Evolutionary conservation across 92 coral and sea anemone genomes (phyloP).

Genomic region (Phenganax stokvisi): DNA sequence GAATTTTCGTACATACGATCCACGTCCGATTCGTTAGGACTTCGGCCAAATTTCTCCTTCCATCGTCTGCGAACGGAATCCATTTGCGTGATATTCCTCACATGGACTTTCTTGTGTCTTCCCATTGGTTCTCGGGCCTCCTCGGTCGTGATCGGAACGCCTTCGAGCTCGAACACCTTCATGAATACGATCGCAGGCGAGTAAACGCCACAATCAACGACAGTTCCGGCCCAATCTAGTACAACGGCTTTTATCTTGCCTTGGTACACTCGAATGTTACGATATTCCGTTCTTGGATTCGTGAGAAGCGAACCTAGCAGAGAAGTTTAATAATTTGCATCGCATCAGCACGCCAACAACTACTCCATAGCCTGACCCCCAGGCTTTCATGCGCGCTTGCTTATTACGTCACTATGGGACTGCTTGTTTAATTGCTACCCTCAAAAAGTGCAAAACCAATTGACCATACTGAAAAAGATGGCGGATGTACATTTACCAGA

Average conservation of each 20-base stretch:
- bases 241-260: conserved; percentile 76
- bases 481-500: too few species aligned
- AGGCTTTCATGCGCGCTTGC: neutral
- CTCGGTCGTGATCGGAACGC: conserved; percentile 90
- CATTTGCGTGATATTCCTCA: conserved; percentile 65
- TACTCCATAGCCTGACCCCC: neutral
- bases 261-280: conserved; percentile 81
- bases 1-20: conserved; percentile 84
- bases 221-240: conserved; percentile 95
- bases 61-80: conserved; percentile 84
- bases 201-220: conserved; percentile 88
- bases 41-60: conserved; percentile 79
- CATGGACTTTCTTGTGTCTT: conserved; percentile 87
- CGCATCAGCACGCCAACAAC: neutral
- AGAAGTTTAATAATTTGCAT: neutral
- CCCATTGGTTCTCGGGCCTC: conserved; percentile 99
- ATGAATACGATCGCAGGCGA: conserved; percentile 81
- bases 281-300: conserved; percentile 85
- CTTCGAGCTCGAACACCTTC: conserved; percentile 75
- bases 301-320: conserved; percentile 56
- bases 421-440: too few species aligned
- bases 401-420: too few species aligned
- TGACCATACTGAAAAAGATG: too few species aligned
- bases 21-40: conserved; percentile 76
- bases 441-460: too few species aligned